Conservation (phyloP, 1,140 invertebrate species). For the Caenorhabditis inopinata region DNA sequence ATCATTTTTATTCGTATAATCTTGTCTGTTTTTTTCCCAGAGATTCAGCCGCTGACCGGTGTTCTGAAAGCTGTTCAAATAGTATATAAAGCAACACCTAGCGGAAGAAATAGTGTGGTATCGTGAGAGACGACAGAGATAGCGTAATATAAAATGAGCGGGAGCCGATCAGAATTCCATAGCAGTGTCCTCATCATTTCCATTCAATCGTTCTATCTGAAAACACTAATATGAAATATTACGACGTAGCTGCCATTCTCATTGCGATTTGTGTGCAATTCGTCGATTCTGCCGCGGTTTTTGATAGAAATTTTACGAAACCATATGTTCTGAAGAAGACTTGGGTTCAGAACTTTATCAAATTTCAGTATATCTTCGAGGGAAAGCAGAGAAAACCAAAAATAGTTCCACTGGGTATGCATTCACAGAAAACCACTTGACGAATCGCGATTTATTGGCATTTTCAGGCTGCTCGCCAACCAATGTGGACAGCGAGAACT, state of each 20-base stretch:
- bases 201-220: neutral
- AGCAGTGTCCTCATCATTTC: too few species aligned
- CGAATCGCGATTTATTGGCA: neutral
- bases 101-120: neutral
- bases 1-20: slow-evolving; percentile 18
- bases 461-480: slow-evolving; percentile 37
- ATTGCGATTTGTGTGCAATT: neutral
- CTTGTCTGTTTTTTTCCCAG: neutral
- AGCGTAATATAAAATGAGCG: neutral
- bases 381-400: slow-evolving; percentile 38
- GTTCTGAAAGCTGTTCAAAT: neutral
- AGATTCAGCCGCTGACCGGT: neutral
- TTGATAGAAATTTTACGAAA: slow-evolving; percentile 38
- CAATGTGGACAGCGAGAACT: slow-evolving; percentile 19
- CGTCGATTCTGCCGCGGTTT: slow-evolving; percentile 14
- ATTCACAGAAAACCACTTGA: too few species aligned
- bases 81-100: slow-evolving; percentile 26
- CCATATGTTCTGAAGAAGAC: slow-evolving; percentile 38
- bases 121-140: neutral
- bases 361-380: slow-evolving; percentile 37
- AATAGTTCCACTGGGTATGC: slow-evolving; percentile 35
- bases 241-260: neutral
- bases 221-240: neutral
- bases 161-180: too few species aligned
- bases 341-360: slow-evolving; percentile 43